Conservation (phyloP, 2,797 vertebrate genomes). For the Ambastaia sidthimunki region DNA sequence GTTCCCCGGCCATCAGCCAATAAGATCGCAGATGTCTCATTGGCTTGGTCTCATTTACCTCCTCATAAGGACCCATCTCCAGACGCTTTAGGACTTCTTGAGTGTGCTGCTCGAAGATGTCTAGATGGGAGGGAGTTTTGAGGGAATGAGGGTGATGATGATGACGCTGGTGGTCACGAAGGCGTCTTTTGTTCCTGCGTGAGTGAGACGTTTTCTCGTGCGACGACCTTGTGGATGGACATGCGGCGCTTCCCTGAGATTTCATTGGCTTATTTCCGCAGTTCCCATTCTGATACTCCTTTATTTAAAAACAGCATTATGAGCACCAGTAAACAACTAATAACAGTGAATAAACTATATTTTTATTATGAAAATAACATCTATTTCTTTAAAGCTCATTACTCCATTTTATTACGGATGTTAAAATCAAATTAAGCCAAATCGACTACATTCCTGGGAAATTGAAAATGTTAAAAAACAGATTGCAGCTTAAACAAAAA, state of each 20-base stretch:
- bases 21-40: neutral
- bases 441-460: too few relatives aligned
- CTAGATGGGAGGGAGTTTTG: slow-evolving; percentile 89
- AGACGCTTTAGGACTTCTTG: slow-evolving; percentile 91
- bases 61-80: slow-evolving; percentile 91
- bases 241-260: slow-evolving; percentile 90
- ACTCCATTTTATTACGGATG: too few relatives aligned
- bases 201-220: slow-evolving; percentile 86
- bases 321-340: neutral
- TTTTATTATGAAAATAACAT: too few relatives aligned
- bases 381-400: too few relatives aligned
- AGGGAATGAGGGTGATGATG: slow-evolving; percentile 66
- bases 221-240: slow-evolving; percentile 84
- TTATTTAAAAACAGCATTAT: neutral
- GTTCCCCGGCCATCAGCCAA: neutral
- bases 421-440: too few relatives aligned
- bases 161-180: slow-evolving; percentile 83
- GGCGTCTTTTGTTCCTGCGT: slow-evolving; percentile 83
- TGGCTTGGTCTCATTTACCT: slow-evolving; percentile 76
- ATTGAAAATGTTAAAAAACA: too few relatives aligned
- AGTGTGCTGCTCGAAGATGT: slow-evolving; percentile 94
- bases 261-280: slow-evolving; percentile 84
- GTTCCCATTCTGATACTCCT: slow-evolving; percentile 85
- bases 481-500: too few relatives aligned
- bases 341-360: too few relatives aligned